Evolutionary conservation across 1,140 invertebrate genomes (phyloP), one percentile per base, ranked within the genome.

Genomic region (Phortica variegata): DNA sequence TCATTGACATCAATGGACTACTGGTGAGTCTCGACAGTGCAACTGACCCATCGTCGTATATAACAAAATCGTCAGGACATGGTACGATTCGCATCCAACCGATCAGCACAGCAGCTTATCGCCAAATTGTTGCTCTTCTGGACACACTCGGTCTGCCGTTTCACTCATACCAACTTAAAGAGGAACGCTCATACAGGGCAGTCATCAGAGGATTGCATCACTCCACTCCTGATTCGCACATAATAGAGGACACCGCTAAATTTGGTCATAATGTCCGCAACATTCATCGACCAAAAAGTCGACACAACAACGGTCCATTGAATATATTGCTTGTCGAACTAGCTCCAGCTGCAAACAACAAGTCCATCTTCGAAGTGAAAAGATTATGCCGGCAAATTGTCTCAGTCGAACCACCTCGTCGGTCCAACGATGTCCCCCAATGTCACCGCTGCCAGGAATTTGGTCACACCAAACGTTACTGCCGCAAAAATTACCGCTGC

Each of bases 401-500:
- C 12, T 23, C 15, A 3, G 26, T 47, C 12, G 44, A 39, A 23
- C 20, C 36, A 23, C 34, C 45, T 15, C 15, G 19, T 8, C 26
- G 17, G 39, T n/a, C n/a, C 18, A 17, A 43, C 10, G 39, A 42
- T 10, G 16, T 49, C 2, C n/a, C 29, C 6, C 47, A 42, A 29
- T 49, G 47, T 18, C 17, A 17, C 21, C 12, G 40, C 15, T 49
- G 47, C 26, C 39, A 49, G 21, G 17, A 43, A 3, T 36, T 43
- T 36, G 47, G 47, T 2, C 47, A 49, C 29, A 49, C 39, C 5
- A 49, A 17, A 17, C n/a, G n/a, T n/a, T n/a, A n/a, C n/a, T n/a
- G n/a, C n/a, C n/a, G n/a, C n/a, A n/a, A n/a, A n/a, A n/a, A 7
- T 20, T 49, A 26, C 29, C 15, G 19, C 16, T 49, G 47, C 19